Evolutionary conservation across 30 jellyfish, hydroid and myxozoan genomes (phyloP).

Genomic region (Morbakka virulenta): DNA sequence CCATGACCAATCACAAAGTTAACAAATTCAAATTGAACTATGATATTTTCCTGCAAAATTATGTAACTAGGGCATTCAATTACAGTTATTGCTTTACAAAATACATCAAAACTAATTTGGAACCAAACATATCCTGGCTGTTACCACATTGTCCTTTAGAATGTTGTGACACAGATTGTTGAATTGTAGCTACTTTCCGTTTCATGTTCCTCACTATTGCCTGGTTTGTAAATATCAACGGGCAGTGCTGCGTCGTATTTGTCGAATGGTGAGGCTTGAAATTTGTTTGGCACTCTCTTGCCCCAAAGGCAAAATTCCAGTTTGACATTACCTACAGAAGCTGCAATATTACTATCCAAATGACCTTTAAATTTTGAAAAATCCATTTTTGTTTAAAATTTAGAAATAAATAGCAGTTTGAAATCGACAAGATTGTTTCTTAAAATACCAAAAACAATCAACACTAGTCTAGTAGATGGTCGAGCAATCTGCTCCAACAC

Average conservation of each 20-base stretch:
- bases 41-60: too few species aligned
- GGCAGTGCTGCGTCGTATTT: slow-evolving; percentile 76
- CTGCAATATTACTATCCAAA: slow-evolving; percentile 98
- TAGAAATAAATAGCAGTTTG: neutral
- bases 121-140: neutral
- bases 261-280: slow-evolving; percentile 80
- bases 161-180: slow-evolving; percentile 59
- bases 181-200: slow-evolving; percentile 60
- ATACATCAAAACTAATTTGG: too few species aligned
- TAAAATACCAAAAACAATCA: too few species aligned
- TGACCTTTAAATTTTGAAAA: slow-evolving; percentile 69
- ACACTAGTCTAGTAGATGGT: too few species aligned
- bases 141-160: slow-evolving; percentile 46
- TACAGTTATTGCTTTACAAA: too few species aligned
- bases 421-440: too few species aligned
- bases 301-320: slow-evolving; percentile 96
- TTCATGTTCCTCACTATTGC: slow-evolving; percentile 70
- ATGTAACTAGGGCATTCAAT: too few species aligned
- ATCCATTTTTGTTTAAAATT: neutral
- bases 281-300: slow-evolving; percentile 90
- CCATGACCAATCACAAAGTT: too few species aligned
- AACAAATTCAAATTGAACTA: too few species aligned
- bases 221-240: slow-evolving; percentile 69
- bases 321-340: slow-evolving; percentile 92
- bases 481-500: too few species aligned